These are phyloP conservation scores for Ptychobarbus kaznakovi DNA, from an alignment of 2,797 vertebrate genomes.

Conservation along the genomic window DNA sequence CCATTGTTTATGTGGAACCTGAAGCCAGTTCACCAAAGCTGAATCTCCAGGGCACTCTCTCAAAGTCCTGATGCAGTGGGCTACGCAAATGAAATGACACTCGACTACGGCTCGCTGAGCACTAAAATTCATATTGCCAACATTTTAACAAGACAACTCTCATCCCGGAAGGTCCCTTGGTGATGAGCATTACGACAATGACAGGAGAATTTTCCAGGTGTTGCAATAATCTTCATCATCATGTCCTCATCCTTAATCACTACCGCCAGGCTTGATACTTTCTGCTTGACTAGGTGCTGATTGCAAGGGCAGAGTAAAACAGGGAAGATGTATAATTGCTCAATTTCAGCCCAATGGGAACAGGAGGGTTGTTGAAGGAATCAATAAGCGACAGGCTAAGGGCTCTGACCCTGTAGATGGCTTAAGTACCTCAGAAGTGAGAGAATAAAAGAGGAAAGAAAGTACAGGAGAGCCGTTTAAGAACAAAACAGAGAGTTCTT, in stretches of 20 bases:
- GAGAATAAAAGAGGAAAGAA: constrained; percentile 31
- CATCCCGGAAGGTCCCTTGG: neutral
- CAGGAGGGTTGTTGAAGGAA: constrained; percentile 1
- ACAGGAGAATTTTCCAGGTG: neutral
- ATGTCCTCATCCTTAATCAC: neutral
- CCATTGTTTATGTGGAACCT: constrained; percentile 43
- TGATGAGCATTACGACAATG: neutral
- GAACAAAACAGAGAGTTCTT: constrained; percentile 23
- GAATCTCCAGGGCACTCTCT: constrained; percentile 7
- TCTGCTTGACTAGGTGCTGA: constrained; percentile 39
- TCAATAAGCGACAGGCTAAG: constrained; percentile 42
- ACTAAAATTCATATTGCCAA: neutral
- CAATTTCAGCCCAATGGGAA: constrained; percentile 18
- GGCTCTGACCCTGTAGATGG: constrained; percentile 9
- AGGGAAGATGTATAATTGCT: constrained; percentile 38
- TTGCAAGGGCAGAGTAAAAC: constrained; percentile 41
- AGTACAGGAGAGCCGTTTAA: neutral
- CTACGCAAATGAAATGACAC: constrained; percentile 6
- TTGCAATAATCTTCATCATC: constrained; percentile 21
- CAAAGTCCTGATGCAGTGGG: neutral
- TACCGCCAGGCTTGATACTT: neutral
- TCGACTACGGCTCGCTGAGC: neutral
- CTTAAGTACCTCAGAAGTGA: constrained; percentile 27
- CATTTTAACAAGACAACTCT: neutral
- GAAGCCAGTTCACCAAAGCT: constrained; percentile 13